Evolutionary conservation across 2,888 invertebrate species (phyloP).

Genomic region (Oxyteleia sp.): DNA sequence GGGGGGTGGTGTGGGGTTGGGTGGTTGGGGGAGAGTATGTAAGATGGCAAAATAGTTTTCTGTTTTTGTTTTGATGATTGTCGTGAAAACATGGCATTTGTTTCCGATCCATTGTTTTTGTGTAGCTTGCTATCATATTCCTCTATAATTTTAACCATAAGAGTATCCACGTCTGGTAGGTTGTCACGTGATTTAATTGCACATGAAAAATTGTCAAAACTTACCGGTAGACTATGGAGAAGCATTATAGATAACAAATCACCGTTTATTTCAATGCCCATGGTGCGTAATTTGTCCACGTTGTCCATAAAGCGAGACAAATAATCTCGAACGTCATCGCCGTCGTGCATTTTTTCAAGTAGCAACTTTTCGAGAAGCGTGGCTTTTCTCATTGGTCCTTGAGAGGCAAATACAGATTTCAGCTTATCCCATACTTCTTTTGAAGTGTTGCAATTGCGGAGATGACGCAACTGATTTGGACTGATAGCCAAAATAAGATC

Average conservation of each 20-base stretch:
- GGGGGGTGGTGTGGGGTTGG: too few species aligned
- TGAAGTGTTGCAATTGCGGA: not conserved
- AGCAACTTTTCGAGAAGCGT: constrained; percentile 56
- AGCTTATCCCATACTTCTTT: constrained; percentile 23
- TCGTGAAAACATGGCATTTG: too few species aligned
- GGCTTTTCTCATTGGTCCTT: constrained; percentile 18
- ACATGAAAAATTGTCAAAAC: too few species aligned
- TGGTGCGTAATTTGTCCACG: constrained; percentile 12
- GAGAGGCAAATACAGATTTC: not conserved
- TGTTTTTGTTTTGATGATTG: too few species aligned
- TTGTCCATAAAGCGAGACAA: constrained; percentile 18
- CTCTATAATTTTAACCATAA: too few species aligned
- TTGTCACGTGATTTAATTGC: too few species aligned
- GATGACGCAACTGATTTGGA: constrained; percentile 40
- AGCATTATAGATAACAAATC: constrained; percentile 30
- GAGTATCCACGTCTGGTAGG: too few species aligned
- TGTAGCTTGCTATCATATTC: too few species aligned
- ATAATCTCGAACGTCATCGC: constrained; percentile 9
- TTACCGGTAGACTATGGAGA: constrained; percentile 21
- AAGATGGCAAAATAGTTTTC: too few species aligned
- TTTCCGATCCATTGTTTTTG: too few species aligned
- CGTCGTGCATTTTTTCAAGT: constrained; percentile 11
- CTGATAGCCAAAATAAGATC: constrained; percentile 4
- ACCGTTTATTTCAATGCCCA: constrained; percentile 28
- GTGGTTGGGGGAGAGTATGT: too few species aligned